A percentile compares a stretch with the other conserved stretches of the same genome.
phyloP scores from a whole-genome alignment of 2,797 vertebrate species.

The Choloepus didactylus region DNA sequence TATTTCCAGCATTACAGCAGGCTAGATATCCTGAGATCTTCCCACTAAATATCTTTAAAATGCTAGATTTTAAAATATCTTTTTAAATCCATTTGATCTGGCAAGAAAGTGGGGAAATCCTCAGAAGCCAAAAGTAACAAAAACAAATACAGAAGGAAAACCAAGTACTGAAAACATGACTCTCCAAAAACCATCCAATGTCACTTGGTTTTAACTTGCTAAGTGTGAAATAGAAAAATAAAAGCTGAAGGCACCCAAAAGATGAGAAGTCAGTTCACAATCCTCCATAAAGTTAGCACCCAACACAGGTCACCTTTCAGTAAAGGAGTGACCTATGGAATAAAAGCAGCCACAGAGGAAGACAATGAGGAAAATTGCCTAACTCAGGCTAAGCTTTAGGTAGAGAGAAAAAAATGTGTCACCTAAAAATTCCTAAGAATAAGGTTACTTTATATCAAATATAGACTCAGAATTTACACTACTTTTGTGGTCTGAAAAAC shows the following conservation, averaged over 20 bases:
- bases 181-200: not conserved
- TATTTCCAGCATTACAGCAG: not conserved
- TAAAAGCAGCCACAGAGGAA: not conserved
- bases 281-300: not conserved
- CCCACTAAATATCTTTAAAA: not conserved
- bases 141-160: not conserved
- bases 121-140: not conserved
- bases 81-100: slow-evolving; percentile 10
- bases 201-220: not conserved
- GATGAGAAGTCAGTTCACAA: not conserved
- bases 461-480: not conserved
- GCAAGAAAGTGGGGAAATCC: not conserved
- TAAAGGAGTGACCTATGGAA: not conserved
- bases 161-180: not conserved
- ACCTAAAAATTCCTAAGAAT: not conserved
- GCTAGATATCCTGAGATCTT: not conserved
- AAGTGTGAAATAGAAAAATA: not conserved
- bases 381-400: not conserved
- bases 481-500: not conserved
- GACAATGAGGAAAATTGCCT: not conserved
- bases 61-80: not conserved
- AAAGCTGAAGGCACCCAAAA: not conserved
- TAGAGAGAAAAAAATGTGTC: not conserved
- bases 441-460: not conserved
- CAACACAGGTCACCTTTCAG: not conserved